These are phyloP conservation scores for Perca schrenkii DNA, from an alignment of 2,113 vertebrate genomes.

Conservation along the genomic window DNA sequence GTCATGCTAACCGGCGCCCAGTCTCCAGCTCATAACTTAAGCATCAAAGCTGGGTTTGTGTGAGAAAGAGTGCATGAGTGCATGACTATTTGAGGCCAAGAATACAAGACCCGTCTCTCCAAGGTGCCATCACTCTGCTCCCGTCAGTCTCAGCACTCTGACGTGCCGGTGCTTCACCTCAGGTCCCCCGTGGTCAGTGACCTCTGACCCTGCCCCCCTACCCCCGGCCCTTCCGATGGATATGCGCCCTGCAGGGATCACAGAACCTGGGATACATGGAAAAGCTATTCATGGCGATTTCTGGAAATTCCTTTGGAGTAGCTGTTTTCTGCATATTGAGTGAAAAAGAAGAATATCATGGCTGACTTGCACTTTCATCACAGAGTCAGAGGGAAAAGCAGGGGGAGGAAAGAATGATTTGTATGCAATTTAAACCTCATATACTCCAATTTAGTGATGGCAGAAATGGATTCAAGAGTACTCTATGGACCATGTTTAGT, in stretches of 20 bases:
- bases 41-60: conserved; percentile 76
- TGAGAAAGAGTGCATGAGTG: conserved; percentile 43
- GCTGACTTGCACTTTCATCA: conserved; percentile 59
- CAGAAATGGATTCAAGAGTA: conserved; percentile 62
- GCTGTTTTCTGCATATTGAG: conserved; percentile 9
- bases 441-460: conserved; percentile 61
- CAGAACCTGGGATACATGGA: conserved; percentile 58
- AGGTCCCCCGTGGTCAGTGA: conserved; percentile 57
- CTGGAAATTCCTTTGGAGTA: conserved; percentile 42
- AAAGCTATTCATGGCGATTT: conserved; percentile 64
- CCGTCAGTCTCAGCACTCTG: conserved; percentile 66
- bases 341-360: conserved; percentile 57
- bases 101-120: conserved; percentile 62
- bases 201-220: conserved; percentile 47
- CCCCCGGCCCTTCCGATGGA: conserved; percentile 54
- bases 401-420: conserved; percentile 60
- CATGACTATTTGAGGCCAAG: conserved; percentile 62
- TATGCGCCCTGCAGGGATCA: conserved; percentile 70
- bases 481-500: conserved; percentile 59
- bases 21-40: conserved; percentile 74
- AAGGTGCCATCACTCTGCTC: conserved; percentile 75
- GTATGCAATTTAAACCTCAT: conserved; percentile 60
- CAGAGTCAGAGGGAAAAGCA: conserved; percentile 30
- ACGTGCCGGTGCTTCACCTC: conserved; percentile 57
- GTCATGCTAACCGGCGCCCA: conserved; percentile 69